Evolutionary conservation across 2,888 invertebrate genomes (phyloP).

Genomic region (Drosophila eohydei): DNA sequence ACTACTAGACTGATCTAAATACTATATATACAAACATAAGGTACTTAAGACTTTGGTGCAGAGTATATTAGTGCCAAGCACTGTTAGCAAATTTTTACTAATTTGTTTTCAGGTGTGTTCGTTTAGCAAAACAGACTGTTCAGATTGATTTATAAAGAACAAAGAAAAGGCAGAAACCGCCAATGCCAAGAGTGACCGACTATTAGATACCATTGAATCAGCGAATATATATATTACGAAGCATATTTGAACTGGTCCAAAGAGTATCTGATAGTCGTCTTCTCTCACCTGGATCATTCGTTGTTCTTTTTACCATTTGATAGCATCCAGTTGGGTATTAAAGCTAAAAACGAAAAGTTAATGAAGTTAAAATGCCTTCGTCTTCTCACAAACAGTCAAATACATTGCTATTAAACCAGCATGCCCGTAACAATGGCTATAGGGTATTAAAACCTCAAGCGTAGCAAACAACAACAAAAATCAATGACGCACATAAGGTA

Average conservation of each 20-base stretch:
- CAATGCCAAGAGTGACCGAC: background rate
- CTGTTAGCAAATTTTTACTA: background rate
- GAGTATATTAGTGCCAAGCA: slow-evolving; percentile 1
- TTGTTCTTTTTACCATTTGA: background rate
- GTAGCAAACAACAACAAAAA: slow-evolving; percentile 21
- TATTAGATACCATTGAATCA: background rate
- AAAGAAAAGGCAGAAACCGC: slow-evolving; percentile 2
- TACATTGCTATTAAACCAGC: background rate
- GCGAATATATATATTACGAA: background rate
- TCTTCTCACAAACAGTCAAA: too few species aligned
- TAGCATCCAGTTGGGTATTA: background rate
- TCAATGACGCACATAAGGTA: slow-evolving; percentile 53
- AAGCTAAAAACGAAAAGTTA: background rate
- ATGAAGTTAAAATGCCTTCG: background rate
- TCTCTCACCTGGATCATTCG: too few species aligned
- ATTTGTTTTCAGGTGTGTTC: slow-evolving; percentile 24
- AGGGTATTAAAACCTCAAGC: slow-evolving; percentile 8
- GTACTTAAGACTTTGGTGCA: background rate
- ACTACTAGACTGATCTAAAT: background rate
- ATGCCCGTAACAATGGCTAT: slow-evolving; percentile 14
- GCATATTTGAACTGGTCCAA: background rate
- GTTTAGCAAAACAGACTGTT: slow-evolving; percentile 18
- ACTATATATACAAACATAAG: background rate
- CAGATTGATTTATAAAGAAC: slow-evolving; percentile 25
- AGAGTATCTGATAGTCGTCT: background rate